Evolutionary conservation across 1,140 invertebrate genomes (phyloP), one percentile per base, ranked within the genome.

Genomic region (Uloborus diversus): DNA sequence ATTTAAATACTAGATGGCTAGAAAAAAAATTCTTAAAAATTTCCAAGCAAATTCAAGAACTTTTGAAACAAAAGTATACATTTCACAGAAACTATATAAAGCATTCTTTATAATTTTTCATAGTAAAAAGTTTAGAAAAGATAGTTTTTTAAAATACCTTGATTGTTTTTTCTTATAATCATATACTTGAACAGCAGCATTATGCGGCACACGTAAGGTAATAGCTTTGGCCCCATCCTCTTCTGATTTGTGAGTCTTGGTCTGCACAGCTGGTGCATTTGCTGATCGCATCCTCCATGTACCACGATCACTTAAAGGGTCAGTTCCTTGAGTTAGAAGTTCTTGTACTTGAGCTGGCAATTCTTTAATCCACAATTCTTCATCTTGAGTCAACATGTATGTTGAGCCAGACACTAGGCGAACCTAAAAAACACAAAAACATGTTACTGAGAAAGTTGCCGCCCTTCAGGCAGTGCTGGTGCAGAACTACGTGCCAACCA

Each of bases 101-200:
- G n/a, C n/a, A n/a, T n/a, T n/a, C n/a, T n/a, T n/a, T n/a, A n/a
- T n/a, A n/a, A n/a, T n/a, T n/a, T n/a, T n/a, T n/a, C n/a, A n/a
- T n/a, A n/a, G n/a, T n/a, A n/a, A n/a, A n/a, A n/a, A n/a, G n/a
- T n/a, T n/a, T n/a, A n/a, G n/a, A n/a, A n/a, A n/a, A n/a, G n/a
- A n/a, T n/a, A n/a, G n/a, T n/a, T n/a, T n/a, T n/a, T n/a, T n/a
- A n/a, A n/a, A n/a, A n/a, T 83, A 88, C 88, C 88, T 85, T 7
- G 88, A 88, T 83, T 87, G 88, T 81, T 89, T 89, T 61, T 86
- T 86, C 78, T 89, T 89, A 81, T 88, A 89, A 84, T 89, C 88
- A 85, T 89, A 89, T 42, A 89, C 87, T 82, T 89, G 89, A 23
- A 89, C 88, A 62, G 88, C 89, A 5, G 88, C 89, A 85, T 89